phyloP scores from a whole-genome alignment of 2,797 vertebrate genomes.

The Anabas testudineus region DNA sequence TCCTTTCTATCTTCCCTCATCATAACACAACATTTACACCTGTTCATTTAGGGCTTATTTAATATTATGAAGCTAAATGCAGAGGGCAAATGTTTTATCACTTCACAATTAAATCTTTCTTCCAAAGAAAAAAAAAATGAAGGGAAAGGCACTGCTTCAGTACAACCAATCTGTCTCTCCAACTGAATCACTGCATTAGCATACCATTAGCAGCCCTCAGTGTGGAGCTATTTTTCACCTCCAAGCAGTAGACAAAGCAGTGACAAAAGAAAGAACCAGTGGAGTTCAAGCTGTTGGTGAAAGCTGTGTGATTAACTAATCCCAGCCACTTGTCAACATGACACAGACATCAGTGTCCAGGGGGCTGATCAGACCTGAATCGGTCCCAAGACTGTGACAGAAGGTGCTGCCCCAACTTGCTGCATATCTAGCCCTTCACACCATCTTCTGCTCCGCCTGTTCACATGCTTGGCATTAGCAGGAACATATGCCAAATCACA shows the following conservation, averaged over 20 bases:
- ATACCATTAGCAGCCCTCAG: conserved; percentile 34
- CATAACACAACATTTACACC: conserved; percentile 33
- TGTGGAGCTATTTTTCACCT: conserved; percentile 35
- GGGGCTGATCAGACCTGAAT: conserved; percentile 56
- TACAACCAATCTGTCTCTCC: conserved; percentile 25
- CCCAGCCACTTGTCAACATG: conserved; percentile 52
- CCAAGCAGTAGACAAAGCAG: conserved; percentile 40
- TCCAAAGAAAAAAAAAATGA: conserved; percentile 11
- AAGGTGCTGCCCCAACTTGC: conserved; percentile 57
- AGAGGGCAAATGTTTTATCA: conserved; percentile 45
- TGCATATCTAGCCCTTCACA: conserved; percentile 62
- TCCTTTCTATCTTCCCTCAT: conserved; percentile 27
- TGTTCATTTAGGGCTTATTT: conserved; percentile 27
- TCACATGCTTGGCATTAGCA: conserved; percentile 67
- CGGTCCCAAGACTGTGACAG: conserved; percentile 67
- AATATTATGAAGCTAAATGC: conserved; percentile 27
- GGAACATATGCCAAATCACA: conserved; percentile 82
- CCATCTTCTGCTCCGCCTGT: conserved; percentile 79
- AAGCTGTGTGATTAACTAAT: conserved; percentile 62
- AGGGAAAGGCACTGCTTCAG: not conserved
- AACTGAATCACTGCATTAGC: conserved; percentile 39
- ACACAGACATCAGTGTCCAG: conserved; percentile 51
- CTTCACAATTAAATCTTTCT: conserved; percentile 30
- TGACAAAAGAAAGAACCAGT: conserved; percentile 11
- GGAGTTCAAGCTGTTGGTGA: conserved; percentile 57